These are phyloP conservation scores for Rugalucina vietnamica DNA, from an alignment of 2,888 invertebrate species.

Conservation along the genomic window DNA sequence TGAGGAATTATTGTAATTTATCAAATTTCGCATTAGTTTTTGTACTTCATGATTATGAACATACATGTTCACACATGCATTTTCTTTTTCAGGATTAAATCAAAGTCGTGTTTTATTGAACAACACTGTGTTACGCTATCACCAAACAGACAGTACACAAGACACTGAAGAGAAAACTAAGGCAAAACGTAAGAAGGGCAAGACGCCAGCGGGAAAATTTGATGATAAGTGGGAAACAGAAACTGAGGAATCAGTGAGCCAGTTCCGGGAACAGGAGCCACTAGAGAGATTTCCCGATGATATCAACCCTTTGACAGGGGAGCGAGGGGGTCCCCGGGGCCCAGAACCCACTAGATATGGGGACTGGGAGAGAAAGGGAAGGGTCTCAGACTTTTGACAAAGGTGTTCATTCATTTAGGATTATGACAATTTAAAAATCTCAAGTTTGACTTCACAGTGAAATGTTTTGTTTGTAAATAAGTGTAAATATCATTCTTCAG, in stretches of 20 bases:
- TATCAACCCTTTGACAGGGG: slow-evolving; percentile 96
- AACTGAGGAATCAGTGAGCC: slow-evolving; percentile 87
- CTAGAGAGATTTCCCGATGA: slow-evolving; percentile 92
- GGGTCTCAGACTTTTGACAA: slow-evolving; percentile 95
- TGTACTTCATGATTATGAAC: too few relatives aligned
- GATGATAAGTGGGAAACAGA: slow-evolving; percentile 87
- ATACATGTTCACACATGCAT: background rate
- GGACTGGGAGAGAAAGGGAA: slow-evolving; percentile 99
- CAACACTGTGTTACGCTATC: background rate
- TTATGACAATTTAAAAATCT: too few relatives aligned
- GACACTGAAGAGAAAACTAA: slow-evolving; percentile 41
- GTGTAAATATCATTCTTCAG: too few relatives aligned
- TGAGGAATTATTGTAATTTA: too few relatives aligned
- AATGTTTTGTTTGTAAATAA: too few relatives aligned
- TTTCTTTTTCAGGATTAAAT: background rate
- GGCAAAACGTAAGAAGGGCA: slow-evolving; percentile 85
- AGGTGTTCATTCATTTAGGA: too few relatives aligned
- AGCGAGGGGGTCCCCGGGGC: slow-evolving; percentile 96
- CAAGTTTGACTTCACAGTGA: too few relatives aligned
- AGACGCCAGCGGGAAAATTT: slow-evolving; percentile 87
- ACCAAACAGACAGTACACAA: slow-evolving; percentile 9
- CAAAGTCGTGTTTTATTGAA: too few relatives aligned
- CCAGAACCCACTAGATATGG: slow-evolving; percentile 99
- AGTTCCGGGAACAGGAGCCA: slow-evolving; percentile 92
- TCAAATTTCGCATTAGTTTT: too few relatives aligned